These are phyloP conservation scores for Litoditis marina DNA, from an alignment of 2,888 invertebrate species.

Conservation along the genomic window DNA sequence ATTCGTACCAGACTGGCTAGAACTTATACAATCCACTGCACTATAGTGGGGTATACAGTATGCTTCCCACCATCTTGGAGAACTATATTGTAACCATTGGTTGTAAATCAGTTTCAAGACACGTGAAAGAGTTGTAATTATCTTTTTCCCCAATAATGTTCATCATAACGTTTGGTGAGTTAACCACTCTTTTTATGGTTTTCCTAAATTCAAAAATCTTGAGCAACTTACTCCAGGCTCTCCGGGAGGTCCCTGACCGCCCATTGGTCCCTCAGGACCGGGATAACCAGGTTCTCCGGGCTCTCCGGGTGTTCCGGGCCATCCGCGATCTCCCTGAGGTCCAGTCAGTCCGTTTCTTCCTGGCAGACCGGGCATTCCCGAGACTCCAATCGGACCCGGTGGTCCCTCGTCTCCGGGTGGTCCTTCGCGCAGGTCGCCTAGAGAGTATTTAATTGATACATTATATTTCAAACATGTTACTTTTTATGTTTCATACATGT, in stretches of 20 bases:
- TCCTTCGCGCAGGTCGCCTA: constrained; percentile 43
- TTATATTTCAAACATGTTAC: neutral
- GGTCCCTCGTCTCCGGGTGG: constrained; percentile 61
- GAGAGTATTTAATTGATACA: too few relatives aligned
- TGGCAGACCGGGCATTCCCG: constrained; percentile 59
- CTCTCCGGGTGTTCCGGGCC: constrained; percentile 57
- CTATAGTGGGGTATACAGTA: too few relatives aligned
- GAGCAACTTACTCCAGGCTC: constrained; percentile 56
- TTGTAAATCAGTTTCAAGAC: too few relatives aligned
- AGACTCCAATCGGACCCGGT: constrained; percentile 59
- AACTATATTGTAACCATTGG: too few relatives aligned
- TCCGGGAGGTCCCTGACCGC: constrained; percentile 32
- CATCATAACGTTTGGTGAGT: too few relatives aligned
- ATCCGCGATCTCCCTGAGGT: constrained; percentile 45
- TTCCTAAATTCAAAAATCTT: too few relatives aligned
- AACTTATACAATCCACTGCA: too few relatives aligned
- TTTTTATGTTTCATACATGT: constrained; percentile 6
- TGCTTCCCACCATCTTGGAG: too few relatives aligned
- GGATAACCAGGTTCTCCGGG: constrained; percentile 57
- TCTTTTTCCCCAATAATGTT: too few relatives aligned
- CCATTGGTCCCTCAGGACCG: constrained; percentile 58
- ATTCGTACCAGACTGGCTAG: too few relatives aligned
- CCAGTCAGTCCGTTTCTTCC: constrained; percentile 58
- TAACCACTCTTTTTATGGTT: too few relatives aligned
- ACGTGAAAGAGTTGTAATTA: too few relatives aligned